Evolutionary conservation across 35 echinoderm and acorn worm species (phyloP).

Genomic region (Chiridota heheva): DNA sequence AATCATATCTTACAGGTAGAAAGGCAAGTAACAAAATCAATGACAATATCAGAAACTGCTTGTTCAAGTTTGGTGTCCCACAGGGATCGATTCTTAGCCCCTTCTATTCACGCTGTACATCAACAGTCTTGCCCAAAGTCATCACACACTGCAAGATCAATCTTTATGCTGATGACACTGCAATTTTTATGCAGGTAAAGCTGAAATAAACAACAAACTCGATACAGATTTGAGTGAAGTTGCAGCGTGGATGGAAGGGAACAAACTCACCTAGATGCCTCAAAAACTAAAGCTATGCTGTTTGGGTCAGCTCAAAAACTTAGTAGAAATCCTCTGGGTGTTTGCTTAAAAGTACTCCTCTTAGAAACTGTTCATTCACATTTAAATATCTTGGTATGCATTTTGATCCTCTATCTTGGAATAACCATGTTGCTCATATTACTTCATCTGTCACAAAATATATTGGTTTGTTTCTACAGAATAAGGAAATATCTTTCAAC

Average conservation of each 20-base stretch:
- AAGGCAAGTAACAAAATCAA: constrained; percentile 15
- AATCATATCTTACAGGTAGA: constrained; percentile 7
- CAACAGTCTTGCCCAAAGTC: constrained; percentile 1
- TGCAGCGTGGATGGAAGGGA: background rate
- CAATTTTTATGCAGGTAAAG: constrained; percentile 16
- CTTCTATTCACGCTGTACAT: constrained; percentile 29
- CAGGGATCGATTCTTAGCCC: constrained; percentile 26
- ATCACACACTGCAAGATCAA: background rate
- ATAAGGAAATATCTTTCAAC: too few species aligned
- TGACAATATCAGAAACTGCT: background rate
- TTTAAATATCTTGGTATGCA: too few species aligned
- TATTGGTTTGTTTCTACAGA: too few species aligned
- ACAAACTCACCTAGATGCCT: constrained; percentile 10
- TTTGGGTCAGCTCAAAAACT: background rate
- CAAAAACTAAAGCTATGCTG: constrained; percentile 16
- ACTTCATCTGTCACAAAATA: too few species aligned
- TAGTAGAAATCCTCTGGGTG: background rate
- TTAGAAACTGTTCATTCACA: too few species aligned
- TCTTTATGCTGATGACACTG: constrained; percentile 45
- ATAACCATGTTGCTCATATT: too few species aligned
- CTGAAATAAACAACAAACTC: background rate
- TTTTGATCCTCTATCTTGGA: too few species aligned
- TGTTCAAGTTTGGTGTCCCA: background rate
- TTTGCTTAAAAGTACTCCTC: too few species aligned
- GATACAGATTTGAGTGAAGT: constrained; percentile 2